A percentile compares a stretch with the other conserved stretches of the same genome.
These are phyloP conservation scores for Neotoma lepida DNA, from an alignment of 2,113 vertebrate species.

Conservation along the genomic window DNA sequence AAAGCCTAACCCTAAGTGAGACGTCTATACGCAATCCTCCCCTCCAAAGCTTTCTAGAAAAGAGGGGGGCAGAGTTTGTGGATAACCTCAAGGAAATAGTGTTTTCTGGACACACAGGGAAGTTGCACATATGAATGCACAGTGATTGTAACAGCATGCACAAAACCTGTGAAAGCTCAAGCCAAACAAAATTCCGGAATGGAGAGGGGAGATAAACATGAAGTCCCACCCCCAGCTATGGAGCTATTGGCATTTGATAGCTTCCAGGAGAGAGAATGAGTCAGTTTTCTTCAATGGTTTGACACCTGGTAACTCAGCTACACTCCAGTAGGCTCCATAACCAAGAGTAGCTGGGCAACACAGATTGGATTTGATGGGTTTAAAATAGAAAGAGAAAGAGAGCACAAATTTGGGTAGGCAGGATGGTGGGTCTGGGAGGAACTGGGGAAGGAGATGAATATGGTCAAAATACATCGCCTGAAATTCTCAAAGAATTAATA, in stretches of 20 bases:
- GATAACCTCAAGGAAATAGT: background rate
- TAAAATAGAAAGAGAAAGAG: background rate
- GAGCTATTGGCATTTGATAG: too few relatives aligned
- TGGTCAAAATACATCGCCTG: background rate
- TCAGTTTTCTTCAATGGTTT: background rate
- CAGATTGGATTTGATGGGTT: background rate
- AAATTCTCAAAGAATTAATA: background rate
- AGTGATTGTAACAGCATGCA: background rate
- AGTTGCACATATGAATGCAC: too few relatives aligned
- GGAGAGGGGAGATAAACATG: background rate
- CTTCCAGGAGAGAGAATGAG: background rate
- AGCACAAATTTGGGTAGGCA: background rate
- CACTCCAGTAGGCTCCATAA: background rate
- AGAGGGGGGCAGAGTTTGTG: background rate
- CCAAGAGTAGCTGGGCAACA: background rate
- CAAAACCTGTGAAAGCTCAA: too few relatives aligned
- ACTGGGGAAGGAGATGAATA: background rate
- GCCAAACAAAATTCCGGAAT: background rate
- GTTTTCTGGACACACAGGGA: background rate
- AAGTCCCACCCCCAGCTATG: background rate
- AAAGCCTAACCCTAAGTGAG: background rate
- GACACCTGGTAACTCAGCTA: background rate
- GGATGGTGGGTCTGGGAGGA: background rate
- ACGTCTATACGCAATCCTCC: background rate
- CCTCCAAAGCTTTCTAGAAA: background rate